A percentile compares a stretch with the other conserved stretches of the same genome.
These are phyloP conservation scores for Drosophila tripunctata DNA, from an alignment of 2,888 invertebrate genomes.

Conservation along the genomic window DNA sequence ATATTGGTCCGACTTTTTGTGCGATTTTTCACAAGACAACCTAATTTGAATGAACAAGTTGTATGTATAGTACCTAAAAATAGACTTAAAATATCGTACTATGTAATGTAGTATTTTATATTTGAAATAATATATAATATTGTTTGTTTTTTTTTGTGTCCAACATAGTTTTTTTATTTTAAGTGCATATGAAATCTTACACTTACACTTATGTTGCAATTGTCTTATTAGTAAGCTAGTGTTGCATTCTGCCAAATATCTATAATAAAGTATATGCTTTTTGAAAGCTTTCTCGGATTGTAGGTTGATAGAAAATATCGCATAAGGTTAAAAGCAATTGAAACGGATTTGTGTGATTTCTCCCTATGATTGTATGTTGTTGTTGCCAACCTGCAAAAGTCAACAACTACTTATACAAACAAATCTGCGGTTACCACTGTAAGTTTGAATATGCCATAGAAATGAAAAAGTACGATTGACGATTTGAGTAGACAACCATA, in stretches of 20 bases:
- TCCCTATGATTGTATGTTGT: slow-evolving; percentile 12
- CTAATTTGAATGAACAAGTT: no score
- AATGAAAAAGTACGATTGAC: slow-evolving; percentile 43
- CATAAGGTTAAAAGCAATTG: slow-evolving; percentile 62
- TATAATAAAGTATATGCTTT: slow-evolving; percentile 15
- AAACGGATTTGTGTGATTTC: slow-evolving; percentile 33
- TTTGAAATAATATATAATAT: no score
- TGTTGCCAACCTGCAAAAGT: slow-evolving; percentile 49
- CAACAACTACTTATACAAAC: slow-evolving; percentile 9
- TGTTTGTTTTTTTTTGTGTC: no score
- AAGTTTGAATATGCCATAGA: slow-evolving; percentile 42
- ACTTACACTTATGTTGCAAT: no score
- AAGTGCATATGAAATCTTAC: no score
- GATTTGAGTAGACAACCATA: slow-evolving; percentile 67
- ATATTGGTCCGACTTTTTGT: no score
- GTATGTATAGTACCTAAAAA: no score
- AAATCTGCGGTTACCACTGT: slow-evolving; percentile 37
- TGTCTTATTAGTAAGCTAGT: background rate
- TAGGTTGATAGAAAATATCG: slow-evolving; percentile 67
- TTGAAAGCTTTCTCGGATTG: slow-evolving; percentile 20
- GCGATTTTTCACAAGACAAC: no score
- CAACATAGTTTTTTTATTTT: background rate
- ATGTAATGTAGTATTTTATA: no score
- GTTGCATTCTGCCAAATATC: slow-evolving; percentile 2
- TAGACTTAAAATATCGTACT: no score